Evolutionary conservation across 2,888 invertebrate species (phyloP), one percentile per base, ranked within the genome.

Genomic region (Flexamia atlantica): DNA sequence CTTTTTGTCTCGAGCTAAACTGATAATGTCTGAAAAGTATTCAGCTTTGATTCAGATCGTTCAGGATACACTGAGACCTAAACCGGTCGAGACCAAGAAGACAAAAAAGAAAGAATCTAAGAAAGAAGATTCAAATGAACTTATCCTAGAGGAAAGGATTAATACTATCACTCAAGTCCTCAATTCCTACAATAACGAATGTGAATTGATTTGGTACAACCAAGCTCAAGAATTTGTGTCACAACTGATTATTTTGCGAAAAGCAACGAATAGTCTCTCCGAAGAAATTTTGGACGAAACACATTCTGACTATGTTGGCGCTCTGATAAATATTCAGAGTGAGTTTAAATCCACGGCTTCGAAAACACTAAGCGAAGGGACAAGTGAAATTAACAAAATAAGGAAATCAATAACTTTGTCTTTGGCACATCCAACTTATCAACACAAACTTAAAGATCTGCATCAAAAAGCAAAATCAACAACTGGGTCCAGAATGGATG

Each of bases 361-460:
- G 9, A 14, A 42, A 28, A 25, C 23, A 14, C 2, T 23, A 14
- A 46, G 3, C 3, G 42, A 76, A 50, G 46, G 25, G 17, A 46
- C 28, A 7, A 46, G 17, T 28, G 50, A 42, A 28, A 20, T 36
- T 10, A 42, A 42, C 9, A 46, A 25, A 17, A 17, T 76, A 28
- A 23, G 50, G 40, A 76, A 76, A 12, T 28, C 46, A 17, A 17
- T 76, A 36, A 2, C 28, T 9, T 20, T 76, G 7, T 50, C 76
- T 3, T 25, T 76, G 17, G 76, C 76, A 1, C 76, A 76, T 76
- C 76, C 76, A 46, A 46, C n/a, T n/a, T 28, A 76, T 28, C 76
- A 76, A 28, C 23, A 76, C 17, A 76, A 46, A 17, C 50, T 76
- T 25, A n/a, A 25, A n/a, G 50, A 76, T 4, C 9, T 76, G 10